A percentile compares a stretch with the other conserved stretches of the same genome.
Evolutionary conservation across 2,888 invertebrate genomes (phyloP).

Genomic region (Cheilosia urbana): DNA sequence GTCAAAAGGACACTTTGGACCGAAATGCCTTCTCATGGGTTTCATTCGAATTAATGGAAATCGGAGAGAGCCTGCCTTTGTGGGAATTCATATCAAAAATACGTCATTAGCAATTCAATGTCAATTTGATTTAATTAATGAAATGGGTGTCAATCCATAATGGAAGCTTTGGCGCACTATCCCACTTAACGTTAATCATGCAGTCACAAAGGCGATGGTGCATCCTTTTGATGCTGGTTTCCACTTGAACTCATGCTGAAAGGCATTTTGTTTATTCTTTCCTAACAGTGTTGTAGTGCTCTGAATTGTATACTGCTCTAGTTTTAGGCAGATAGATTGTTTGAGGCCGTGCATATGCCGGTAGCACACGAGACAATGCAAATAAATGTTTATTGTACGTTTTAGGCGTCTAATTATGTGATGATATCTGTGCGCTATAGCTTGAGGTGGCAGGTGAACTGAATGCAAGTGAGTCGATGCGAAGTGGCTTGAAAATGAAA

Average conservation of each 20-base stretch:
- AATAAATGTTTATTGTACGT: conserved; percentile 21
- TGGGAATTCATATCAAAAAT: conserved; percentile 33
- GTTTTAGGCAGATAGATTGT: conserved; percentile 11
- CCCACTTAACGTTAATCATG: not conserved
- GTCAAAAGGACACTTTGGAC: conserved; percentile 32
- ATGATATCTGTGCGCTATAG: conserved; percentile 35
- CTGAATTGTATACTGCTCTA: not conserved
- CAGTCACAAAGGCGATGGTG: conserved; percentile 31
- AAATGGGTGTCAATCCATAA: conserved; percentile 28
- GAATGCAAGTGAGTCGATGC: not conserved
- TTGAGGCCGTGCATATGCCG: not conserved
- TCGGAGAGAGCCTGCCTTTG: not conserved
- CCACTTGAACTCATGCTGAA: conserved; percentile 27
- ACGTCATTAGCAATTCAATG: conserved; percentile 17
- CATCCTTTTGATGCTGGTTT: conserved; percentile 13
- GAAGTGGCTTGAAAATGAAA: no score
- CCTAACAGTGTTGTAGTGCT: not conserved
- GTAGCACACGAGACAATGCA: conserved; percentile 22
- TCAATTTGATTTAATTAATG: conserved; percentile 20
- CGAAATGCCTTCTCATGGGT: conserved; percentile 10
- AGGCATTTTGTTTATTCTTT: conserved; percentile 18
- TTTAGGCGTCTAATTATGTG: conserved; percentile 23
- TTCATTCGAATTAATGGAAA: conserved; percentile 20
- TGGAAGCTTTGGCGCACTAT: conserved; percentile 4
- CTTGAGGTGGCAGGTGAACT: conserved; percentile 9